Conservation (phyloP, 1,140 invertebrate species). For the Cydia amplana region DNA sequence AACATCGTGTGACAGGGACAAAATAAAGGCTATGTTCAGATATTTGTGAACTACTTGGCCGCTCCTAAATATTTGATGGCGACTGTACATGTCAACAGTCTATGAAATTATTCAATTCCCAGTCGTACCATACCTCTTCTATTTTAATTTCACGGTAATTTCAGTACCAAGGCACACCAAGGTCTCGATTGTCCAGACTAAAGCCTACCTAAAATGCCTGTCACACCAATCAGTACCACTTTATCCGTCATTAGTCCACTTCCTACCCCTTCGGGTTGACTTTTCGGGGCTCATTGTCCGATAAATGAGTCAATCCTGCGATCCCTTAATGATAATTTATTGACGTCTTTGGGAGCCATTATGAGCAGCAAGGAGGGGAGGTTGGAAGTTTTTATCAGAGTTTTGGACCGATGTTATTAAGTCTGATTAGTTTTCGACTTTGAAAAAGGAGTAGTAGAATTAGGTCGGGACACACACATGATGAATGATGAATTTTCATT, state of each 20-base stretch:
- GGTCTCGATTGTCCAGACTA: too few relatives aligned
- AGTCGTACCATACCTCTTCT: too few relatives aligned
- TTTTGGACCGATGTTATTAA: background rate
- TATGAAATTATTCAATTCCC: too few relatives aligned
- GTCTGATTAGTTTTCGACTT: background rate
- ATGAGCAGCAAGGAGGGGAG: background rate
- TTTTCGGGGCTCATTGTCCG: conserved; percentile 14
- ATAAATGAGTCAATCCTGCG: conserved; percentile 25
- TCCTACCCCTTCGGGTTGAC: background rate
- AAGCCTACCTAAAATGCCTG: background rate
- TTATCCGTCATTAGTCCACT: background rate
- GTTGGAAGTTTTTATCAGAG: background rate
- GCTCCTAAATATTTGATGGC: too few relatives aligned
- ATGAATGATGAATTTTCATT: too few relatives aligned
- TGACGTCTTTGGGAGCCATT: conserved; percentile 18
- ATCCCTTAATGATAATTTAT: conserved; percentile 29
- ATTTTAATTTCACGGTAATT: too few relatives aligned
- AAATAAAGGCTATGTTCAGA: too few relatives aligned
- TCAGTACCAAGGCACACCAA: too few relatives aligned
- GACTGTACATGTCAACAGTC: too few relatives aligned
- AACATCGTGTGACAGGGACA: too few relatives aligned
- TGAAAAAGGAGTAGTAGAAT: background rate
- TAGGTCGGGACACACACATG: background rate
- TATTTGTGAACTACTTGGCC: too few relatives aligned
- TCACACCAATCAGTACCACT: conserved; percentile 4